phyloP scores from a whole-genome alignment of 2,113 vertebrate genomes.

The Misgurnus mizolepis region DNA sequence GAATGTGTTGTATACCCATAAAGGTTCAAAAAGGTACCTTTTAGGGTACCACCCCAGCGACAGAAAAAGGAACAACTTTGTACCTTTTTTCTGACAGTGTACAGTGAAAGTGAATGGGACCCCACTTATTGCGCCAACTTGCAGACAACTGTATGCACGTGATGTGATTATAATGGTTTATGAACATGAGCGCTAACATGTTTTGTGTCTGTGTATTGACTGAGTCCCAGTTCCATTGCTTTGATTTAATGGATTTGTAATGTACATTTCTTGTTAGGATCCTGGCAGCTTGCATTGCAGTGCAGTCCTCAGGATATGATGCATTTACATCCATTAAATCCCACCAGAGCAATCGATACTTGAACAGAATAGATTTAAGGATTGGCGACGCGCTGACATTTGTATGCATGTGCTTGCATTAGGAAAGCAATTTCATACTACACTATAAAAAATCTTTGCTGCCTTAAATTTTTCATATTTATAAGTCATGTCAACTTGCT shows the following conservation, averaged over 20 bases:
- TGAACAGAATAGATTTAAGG: slow-evolving; percentile 34
- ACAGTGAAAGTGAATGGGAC: no score
- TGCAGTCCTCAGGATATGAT: slow-evolving; percentile 33
- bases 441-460: background rate
- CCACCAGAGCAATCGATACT: slow-evolving; percentile 42
- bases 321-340: slow-evolving; percentile 43
- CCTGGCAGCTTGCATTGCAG: slow-evolving; percentile 1
- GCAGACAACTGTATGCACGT: no score
- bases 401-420: background rate
- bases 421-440: slow-evolving; percentile 2
- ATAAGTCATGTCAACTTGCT: no score
- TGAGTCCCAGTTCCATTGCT: background rate
- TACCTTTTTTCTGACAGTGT: no score
- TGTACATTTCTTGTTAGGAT: slow-evolving; percentile 31
- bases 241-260: slow-evolving; percentile 34
- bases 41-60: no score
- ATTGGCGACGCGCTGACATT: background rate
- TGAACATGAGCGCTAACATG: background rate
- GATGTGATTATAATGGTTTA: slow-evolving; percentile 24
- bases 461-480: no score
- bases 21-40: no score
- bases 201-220: slow-evolving; percentile 22
- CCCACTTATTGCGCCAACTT: background rate
- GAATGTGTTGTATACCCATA: no score
- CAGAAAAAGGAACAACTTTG: no score